A percentile compares a stretch with the other conserved stretches of the same genome.
Evolutionary conservation across 2,113 vertebrate species (phyloP).

Genomic region (Saccopteryx bilineata): DNA sequence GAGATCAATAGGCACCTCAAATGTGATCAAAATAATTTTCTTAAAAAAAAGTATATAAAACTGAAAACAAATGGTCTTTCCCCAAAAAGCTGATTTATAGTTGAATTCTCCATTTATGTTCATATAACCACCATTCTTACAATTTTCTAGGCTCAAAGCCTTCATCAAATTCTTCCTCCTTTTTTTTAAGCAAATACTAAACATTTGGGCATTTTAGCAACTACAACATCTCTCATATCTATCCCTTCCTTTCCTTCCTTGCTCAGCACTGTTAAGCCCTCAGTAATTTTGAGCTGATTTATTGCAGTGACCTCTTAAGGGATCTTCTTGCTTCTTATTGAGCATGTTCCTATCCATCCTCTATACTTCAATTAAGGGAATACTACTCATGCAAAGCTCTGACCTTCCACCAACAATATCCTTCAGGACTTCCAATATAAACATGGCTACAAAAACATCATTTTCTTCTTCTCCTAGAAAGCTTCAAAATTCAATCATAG

Average conservation of each 20-base stretch:
- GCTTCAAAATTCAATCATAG: neutral
- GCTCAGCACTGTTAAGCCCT: neutral
- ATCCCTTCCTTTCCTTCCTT: neutral
- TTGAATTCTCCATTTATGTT: neutral
- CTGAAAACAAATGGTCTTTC: neutral
- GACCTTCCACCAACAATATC: neutral
- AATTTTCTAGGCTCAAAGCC: neutral
- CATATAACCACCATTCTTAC: neutral
- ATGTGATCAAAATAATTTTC: neutral
- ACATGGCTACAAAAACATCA: neutral
- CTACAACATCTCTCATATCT: neutral
- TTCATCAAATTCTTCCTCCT: neutral
- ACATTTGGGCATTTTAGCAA: neutral
- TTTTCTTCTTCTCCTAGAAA: conserved; percentile 34
- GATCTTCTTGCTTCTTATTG: neutral
- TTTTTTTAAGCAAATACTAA: neutral
- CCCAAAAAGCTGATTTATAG: neutral
- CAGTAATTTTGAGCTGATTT: neutral
- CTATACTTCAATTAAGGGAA: neutral
- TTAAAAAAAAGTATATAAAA: neutral
- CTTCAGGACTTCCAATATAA: neutral
- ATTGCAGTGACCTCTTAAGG: neutral
- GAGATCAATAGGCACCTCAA: neutral
- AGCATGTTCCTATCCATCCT: neutral
- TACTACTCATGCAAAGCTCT: neutral